Base-by-base conservation (phyloP, 2,113 vertebrate species). In the Formicarius rufipectus region DNA sequence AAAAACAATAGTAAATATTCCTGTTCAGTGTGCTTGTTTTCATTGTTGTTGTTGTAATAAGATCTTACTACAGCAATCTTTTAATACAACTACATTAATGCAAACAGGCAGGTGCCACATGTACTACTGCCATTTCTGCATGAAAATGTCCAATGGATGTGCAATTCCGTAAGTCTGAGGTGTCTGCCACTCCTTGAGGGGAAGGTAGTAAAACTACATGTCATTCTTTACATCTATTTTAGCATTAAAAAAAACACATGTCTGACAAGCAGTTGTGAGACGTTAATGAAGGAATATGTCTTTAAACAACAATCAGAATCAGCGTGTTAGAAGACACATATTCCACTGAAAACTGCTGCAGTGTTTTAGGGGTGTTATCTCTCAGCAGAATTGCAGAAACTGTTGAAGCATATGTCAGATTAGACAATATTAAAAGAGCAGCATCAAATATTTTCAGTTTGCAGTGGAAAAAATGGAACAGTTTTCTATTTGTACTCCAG, bases 401-500 rank as follows among this genome's bases (percentile, higher is more conserved):
- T 63, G 4, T n/a, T 50, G 59, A 44, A 90, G 35, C 12, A 35
- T 5, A 39, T 28, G 53, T 45, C 50, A 44, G 55, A 44, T 47
- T 55, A 53, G 28, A 60, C n/a, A 66, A 45, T 63, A 53, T 35
- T 90, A 45, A 50, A 84, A 95, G 11, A 75, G 6, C 17, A 83
- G 52, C 25, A 37, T 13, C 69, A 49, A 81, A 24, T 60, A 30
- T 44, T 49, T 75, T 58, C 45, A 15, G 4, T 88, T 79, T 75
- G 37, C 35, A 55, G 13, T 23, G 7, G n/a, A 83, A 86, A 59
- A 85, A 62, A n/a, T n/a, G n/a, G n/a, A n/a, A 49, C 9, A 35
- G 42, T 85, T 94, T 85, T 53, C 42, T 82, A 28, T 72, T 72
- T 90, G 22, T 63, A 75, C 12, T 79, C 72, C 42, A 66, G n/a